Base-by-base conservation (phyloP, 2,888 invertebrate genomes). In the Dasypolia templi region DNA sequence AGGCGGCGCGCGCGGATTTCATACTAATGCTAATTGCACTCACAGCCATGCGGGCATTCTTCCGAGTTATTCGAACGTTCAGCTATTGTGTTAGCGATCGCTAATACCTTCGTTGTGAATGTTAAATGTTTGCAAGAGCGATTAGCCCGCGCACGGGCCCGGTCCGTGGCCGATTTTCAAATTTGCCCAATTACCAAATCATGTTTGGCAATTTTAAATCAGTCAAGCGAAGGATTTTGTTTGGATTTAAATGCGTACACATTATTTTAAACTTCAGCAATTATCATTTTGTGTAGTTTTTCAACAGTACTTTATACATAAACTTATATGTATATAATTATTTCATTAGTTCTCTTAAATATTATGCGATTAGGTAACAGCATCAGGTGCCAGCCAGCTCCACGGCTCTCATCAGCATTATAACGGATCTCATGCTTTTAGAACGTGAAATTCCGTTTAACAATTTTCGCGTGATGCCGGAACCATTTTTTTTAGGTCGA, bases 131-230 rank as follows among this genome's bases (percentile, higher is more conserved):
- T 82, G 58, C 72, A 61, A 68, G 44, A 65, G 61, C 70, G 68
- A 61, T 72, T 63, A 76, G 76, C 39, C 26, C 55, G 49, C 58
- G 42, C 22, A 11, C 32, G 49, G 26, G 42, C 22, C 14, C 32
- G 49, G 26, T 17, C 69, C 68, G 55, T 49, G 49, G 69, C 58
- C 39, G 42, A 74, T 67, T 44, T 46, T 58, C 32, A 44, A 63
- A 69, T 69, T 77, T 62, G 53, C 22, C 56, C 59, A 76, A 77
- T 81, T 84, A 76, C 65, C 66, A 42, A 69, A 80, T 82, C 61
- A 75, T 65, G n/a, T 29, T 66, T 59, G 63, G 49, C 59, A 62
- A 75, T 68, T 68, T 55, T 19, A 42, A 66, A 84, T 59, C 56
- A 58, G 17, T 62, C 59, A 51, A 70, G 62, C 55, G 66, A 71